A percentile compares a stretch with the other conserved stretches of the same genome.
Evolutionary conservation across 1,140 invertebrate genomes (phyloP).

Genomic region (Caenorhabditis tropicalis): DNA sequence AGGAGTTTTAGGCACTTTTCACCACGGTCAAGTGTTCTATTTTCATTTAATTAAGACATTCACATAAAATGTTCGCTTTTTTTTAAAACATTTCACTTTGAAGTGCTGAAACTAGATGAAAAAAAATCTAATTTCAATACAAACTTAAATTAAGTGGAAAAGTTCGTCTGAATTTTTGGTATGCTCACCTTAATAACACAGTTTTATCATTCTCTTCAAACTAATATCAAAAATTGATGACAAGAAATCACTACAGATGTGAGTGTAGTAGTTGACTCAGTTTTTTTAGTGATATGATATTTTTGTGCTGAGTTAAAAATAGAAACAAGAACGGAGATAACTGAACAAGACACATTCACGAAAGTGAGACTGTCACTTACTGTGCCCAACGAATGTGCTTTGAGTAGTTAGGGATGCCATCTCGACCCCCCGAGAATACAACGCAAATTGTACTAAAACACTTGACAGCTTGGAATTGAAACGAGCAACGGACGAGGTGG

Average conservation of each 20-base stretch:
- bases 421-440: neutral
- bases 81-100: too few species aligned
- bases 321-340: neutral
- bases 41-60: too few species aligned
- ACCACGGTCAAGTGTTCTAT: slow-evolving; percentile 20
- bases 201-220: too few species aligned
- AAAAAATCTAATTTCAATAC: neutral
- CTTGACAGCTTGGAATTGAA: slow-evolving; percentile 35
- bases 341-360: neutral
- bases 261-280: too few species aligned
- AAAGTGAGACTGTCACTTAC: neutral
- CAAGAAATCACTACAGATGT: too few species aligned
- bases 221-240: too few species aligned
- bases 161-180: too few species aligned
- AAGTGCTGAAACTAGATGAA: too few species aligned
- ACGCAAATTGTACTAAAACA: slow-evolving; percentile 29
- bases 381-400: neutral
- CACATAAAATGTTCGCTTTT: too few species aligned
- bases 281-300: neutral
- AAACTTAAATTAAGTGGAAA: too few species aligned
- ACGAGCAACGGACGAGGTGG: slow-evolving; percentile 5
- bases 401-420: slow-evolving; percentile 26
- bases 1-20: neutral
- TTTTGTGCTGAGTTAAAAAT: neutral
- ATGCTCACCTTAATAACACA: too few species aligned